These are phyloP conservation scores for Scylla paramamosain DNA, from an alignment of 1,140 invertebrate genomes.

Conservation along the genomic window DNA sequence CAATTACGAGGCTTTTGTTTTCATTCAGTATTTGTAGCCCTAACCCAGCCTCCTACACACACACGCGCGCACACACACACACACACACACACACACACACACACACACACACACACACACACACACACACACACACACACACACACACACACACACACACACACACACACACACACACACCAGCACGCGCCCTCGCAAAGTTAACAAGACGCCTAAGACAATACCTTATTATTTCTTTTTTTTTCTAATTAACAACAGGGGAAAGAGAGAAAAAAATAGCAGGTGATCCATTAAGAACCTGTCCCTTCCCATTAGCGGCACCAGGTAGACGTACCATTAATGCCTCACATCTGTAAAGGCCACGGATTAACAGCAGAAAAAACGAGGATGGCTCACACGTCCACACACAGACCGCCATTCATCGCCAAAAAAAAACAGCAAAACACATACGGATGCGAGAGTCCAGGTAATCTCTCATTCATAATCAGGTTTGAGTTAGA, in stretches of 20 bases:
- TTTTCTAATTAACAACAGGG: neutral
- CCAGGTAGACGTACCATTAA: neutral
- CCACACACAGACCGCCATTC: too few relatives aligned
- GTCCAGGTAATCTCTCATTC: neutral
- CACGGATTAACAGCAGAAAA: neutral
- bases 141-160: constrained; percentile 11
- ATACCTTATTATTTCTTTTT: neutral
- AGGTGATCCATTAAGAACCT: neutral
- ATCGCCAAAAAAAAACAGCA: too few relatives aligned
- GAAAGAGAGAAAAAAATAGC: neutral
- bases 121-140: constrained; percentile 18
- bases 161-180: constrained; percentile 10
- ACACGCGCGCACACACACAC: too few relatives aligned
- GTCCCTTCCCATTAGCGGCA: neutral
- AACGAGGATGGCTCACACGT: neutral
- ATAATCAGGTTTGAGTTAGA: constrained; percentile 3
- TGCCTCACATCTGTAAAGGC: neutral
- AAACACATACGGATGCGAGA: neutral
- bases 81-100: too few relatives aligned
- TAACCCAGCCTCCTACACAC: too few relatives aligned
- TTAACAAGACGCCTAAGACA: neutral
- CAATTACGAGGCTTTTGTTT: too few relatives aligned
- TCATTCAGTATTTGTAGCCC: too few relatives aligned
- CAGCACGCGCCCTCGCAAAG: neutral
- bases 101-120: neutral